phyloP scores from a whole-genome alignment of 2,113 vertebrate species.

The Oriolus oriolus region DNA sequence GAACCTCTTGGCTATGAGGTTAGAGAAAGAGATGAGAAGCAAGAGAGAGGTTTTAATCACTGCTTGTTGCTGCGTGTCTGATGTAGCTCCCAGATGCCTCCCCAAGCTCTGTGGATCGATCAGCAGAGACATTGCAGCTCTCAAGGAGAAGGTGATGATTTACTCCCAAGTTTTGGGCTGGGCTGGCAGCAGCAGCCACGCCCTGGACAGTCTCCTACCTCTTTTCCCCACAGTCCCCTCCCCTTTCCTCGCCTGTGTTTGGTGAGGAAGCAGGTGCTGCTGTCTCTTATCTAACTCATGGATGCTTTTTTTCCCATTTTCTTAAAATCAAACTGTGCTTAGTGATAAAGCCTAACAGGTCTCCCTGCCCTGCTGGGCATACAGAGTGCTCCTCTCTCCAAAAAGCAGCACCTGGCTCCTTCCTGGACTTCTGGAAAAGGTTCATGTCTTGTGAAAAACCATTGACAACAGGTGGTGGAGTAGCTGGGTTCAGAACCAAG shows the following conservation, averaged over 20 bases:
- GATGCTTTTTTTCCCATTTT: neutral
- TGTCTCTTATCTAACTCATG: neutral
- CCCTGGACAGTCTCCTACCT: neutral
- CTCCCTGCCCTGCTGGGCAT: neutral
- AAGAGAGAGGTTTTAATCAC: neutral
- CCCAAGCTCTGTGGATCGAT: neutral
- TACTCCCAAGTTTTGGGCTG: neutral
- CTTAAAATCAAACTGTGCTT: neutral
- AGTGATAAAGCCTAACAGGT: rapidly evolving
- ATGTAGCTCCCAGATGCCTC: neutral
- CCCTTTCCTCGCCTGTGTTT: neutral
- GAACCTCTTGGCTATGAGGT: neutral
- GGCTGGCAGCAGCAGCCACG: neutral
- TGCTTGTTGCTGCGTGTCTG: neutral
- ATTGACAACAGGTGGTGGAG: neutral
- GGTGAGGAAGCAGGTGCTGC: neutral
- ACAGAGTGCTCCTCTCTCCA: rapidly evolving
- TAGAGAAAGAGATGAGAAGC: neutral
- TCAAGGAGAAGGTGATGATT: neutral
- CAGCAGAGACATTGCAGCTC: neutral
- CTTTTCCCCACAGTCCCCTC: neutral
- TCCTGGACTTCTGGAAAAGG: neutral
- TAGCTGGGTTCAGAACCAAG: neutral
- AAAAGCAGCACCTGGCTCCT: neutral
- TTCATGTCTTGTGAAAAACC: neutral